Percentiles rank a stretch among this genome's conserved stretches.
phyloP scores from a whole-genome alignment of 1,140 invertebrate genomes.

The Heliconius hermathena region DNA sequence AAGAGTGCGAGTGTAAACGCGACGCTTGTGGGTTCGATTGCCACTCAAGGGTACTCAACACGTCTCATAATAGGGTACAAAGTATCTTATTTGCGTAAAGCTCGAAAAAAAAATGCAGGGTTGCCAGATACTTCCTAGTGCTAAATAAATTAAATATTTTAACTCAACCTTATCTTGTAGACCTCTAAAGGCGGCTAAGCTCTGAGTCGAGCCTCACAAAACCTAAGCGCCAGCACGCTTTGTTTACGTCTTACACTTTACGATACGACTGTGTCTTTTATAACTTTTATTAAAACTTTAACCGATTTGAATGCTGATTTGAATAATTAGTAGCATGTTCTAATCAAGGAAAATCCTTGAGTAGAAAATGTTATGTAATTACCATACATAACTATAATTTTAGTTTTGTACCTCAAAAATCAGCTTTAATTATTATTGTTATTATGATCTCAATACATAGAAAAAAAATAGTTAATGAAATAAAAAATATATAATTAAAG shows the following conservation, averaged over 20 bases:
- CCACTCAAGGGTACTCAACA: too few relatives aligned
- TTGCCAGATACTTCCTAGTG: too few relatives aligned
- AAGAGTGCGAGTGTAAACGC: too few relatives aligned
- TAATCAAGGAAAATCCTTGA: neutral
- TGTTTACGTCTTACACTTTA: neutral
- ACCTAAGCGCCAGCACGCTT: neutral
- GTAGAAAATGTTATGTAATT: neutral
- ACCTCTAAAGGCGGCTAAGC: neutral
- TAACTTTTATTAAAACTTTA: conserved; percentile 10
- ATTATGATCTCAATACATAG: neutral
- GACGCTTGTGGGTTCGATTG: too few relatives aligned
- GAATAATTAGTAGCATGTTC: neutral
- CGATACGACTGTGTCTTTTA: neutral
- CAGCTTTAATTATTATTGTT: neutral
- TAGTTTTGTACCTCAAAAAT: neutral
- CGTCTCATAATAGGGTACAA: too few relatives aligned
- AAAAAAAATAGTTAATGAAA: too few relatives aligned
- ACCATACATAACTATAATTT: neutral
- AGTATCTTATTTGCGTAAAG: too few relatives aligned
- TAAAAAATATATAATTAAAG: too few relatives aligned
- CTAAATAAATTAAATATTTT: neutral
- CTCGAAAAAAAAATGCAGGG: too few relatives aligned
- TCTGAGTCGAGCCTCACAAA: neutral
- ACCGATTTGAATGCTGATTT: neutral
- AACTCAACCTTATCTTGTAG: neutral